Percentiles rank a stretch among this genome's conserved stretches.
phyloP scores from a whole-genome alignment of 2,888 invertebrate genomes.

The Aporophyla nigra region DNA sequence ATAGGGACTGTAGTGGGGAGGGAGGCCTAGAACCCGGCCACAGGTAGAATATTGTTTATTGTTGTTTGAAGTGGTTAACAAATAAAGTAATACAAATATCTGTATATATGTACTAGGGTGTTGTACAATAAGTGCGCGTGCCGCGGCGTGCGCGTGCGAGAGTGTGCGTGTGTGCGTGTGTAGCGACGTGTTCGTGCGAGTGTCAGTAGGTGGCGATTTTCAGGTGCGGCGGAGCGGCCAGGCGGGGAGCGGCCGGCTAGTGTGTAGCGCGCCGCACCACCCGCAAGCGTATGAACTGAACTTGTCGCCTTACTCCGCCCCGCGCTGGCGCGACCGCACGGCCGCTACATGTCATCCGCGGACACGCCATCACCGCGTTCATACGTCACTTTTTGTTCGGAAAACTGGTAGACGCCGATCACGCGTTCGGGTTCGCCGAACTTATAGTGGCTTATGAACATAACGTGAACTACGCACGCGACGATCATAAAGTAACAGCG shows the following conservation, averaged over 20 bases:
- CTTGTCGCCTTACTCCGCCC: conserved; percentile 61
- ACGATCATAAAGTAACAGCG: neutral
- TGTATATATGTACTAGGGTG: neutral
- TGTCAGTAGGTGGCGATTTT: conserved; percentile 73
- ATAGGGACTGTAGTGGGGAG: neutral
- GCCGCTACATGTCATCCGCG: neutral
- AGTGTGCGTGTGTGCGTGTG: conserved; percentile 26
- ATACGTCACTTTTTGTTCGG: neutral
- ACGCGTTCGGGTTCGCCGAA: neutral
- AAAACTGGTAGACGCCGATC: neutral
- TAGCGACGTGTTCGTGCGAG: conserved; percentile 46
- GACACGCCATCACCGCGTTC: neutral
- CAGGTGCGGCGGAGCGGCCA: conserved; percentile 67
- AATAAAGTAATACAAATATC: neutral
- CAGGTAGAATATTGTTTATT: neutral
- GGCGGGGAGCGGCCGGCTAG: conserved; percentile 57
- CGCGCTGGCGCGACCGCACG: conserved; percentile 39
- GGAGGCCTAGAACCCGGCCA: neutral
- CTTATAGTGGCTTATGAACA: neutral
- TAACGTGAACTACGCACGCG: too few relatives aligned
- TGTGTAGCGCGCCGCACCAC: conserved; percentile 58
- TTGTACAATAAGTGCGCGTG: conserved; percentile 18
- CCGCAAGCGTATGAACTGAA: conserved; percentile 67
- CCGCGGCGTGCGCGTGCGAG: conserved; percentile 35
- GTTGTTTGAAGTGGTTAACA: neutral